Base-by-base conservation (phyloP, 2,113 vertebrate species). In the Gallinago jamesoni region DNA sequence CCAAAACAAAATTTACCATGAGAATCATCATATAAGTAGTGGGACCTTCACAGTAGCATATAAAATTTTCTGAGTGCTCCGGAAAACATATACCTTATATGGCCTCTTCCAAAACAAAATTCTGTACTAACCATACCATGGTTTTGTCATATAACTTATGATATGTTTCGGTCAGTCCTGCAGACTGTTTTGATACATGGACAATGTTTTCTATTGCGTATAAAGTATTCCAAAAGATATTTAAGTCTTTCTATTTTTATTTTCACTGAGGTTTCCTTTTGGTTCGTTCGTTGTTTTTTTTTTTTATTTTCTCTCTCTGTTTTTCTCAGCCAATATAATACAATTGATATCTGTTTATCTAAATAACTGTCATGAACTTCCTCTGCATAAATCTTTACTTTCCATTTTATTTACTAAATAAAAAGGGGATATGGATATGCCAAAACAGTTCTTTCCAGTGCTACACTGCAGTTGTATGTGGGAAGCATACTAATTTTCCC, bases 401-500 rank as follows among this genome's bases (percentile, higher is more conserved):
- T 86, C 62, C 12, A 37, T 92, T 91, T 93, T 86, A 85, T 91
- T 88, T 86, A 35, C 41, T 90, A 90, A 84, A 89, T 70, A 74
- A 94, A 93, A 96, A 83, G 14, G 33, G 86, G 24, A 59, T 73
- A 68, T 14, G 18, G 37, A 60, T 81, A 48, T 1, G 8, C 35
- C 39, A 89, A 92, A 78, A 35, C 39, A 84, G 79, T 75, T 81
- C 56, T 89, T 92, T 92, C 93, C 86, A 90, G 52, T 90, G 75
- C 52, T 75, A 92, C 35, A 67, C 90, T 95, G 94, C 91, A 95
- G 85, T 5, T 84, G 60, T 72, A 78, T 92, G 85, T 76, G 84
- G 83, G 20, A 90, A 25, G 92, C 86, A 94, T 95, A 87, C 93
- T 84, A 93, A 96, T 96, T 89, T 96, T 89, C 67, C 64, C 39